phyloP scores from a whole-genome alignment of 2,113 vertebrate species.

The Corythoichthys haematopterus region DNA sequence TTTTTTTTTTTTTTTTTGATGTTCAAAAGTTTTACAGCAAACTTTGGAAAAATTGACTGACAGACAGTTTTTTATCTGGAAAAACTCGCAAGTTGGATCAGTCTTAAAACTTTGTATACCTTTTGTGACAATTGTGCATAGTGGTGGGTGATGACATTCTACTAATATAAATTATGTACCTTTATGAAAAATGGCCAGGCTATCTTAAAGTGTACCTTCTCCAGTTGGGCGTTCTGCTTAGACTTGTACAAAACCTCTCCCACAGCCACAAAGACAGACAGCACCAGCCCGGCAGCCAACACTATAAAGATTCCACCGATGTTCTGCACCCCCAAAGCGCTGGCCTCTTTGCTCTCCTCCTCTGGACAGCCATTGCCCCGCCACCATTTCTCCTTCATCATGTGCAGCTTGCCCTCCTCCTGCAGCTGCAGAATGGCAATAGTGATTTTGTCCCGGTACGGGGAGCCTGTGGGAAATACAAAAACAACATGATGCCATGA shows the following conservation, averaged over 20 bases:
- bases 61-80: too few species aligned
- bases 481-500: conserved; percentile 7
- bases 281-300: conserved; percentile 90
- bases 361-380: conserved; percentile 94
- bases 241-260: conserved; percentile 98
- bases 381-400: conserved; percentile 99
- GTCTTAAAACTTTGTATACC: too few species aligned
- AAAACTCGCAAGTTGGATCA: too few species aligned
- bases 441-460: conserved; percentile 96
- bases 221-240: conserved; percentile 94
- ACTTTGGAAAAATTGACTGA: too few species aligned
- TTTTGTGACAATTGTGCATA: too few species aligned
- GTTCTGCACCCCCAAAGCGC: conserved; percentile 94
- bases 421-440: conserved; percentile 97
- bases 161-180: too few species aligned
- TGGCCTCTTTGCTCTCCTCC: conserved; percentile 97
- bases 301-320: conserved; percentile 99
- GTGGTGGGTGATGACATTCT: too few species aligned
- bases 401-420: conserved; percentile 96
- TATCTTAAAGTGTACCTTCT: conserved; percentile 82
- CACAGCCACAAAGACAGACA: conserved; percentile 96
- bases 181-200: background rate
- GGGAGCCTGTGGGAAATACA: conserved; percentile 77
- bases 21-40: too few species aligned
- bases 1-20: too few species aligned